Percentiles rank a stretch among this genome's conserved stretches.
Conservation (phyloP, 2,113 vertebrate species). For the Rhagologus leucostigma region DNA sequence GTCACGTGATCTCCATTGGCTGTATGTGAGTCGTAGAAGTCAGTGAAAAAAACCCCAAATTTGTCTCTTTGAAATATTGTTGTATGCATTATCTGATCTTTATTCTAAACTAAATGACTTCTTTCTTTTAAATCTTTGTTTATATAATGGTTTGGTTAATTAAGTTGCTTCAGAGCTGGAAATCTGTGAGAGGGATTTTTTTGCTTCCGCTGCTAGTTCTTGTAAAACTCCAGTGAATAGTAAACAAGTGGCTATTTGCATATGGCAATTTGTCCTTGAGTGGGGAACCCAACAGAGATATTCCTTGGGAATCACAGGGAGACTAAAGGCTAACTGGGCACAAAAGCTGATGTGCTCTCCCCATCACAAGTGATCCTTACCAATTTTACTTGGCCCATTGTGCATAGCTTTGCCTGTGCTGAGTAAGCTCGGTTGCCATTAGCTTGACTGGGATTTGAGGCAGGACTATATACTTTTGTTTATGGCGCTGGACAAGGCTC, state of each 20-base stretch:
- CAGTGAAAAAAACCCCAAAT: fast-evolving
- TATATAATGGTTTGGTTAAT: neutral
- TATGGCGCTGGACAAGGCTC: slow-evolving; percentile 19
- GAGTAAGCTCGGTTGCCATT: neutral
- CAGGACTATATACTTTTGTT: slow-evolving; percentile 26
- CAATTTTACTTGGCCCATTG: neutral
- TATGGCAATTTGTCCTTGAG: neutral
- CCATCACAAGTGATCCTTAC: neutral
- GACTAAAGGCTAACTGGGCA: neutral
- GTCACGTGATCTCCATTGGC: neutral
- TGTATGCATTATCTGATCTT: neutral
- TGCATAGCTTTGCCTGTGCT: neutral
- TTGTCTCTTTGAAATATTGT: neutral
- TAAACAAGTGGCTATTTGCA: neutral
- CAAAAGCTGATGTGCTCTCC: neutral
- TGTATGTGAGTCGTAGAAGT: neutral
- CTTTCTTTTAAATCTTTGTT: neutral
- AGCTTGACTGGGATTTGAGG: neutral
- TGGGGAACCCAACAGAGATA: neutral
- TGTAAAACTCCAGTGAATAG: neutral
- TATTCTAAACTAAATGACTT: neutral
- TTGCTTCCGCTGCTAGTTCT: neutral
- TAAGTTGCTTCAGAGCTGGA: neutral
- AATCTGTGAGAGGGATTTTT: neutral
- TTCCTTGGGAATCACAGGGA: neutral